These are phyloP conservation scores for Parasteatoda tepidariorum DNA, from an alignment of 1,140 invertebrate genomes.

Conservation along the genomic window DNA sequence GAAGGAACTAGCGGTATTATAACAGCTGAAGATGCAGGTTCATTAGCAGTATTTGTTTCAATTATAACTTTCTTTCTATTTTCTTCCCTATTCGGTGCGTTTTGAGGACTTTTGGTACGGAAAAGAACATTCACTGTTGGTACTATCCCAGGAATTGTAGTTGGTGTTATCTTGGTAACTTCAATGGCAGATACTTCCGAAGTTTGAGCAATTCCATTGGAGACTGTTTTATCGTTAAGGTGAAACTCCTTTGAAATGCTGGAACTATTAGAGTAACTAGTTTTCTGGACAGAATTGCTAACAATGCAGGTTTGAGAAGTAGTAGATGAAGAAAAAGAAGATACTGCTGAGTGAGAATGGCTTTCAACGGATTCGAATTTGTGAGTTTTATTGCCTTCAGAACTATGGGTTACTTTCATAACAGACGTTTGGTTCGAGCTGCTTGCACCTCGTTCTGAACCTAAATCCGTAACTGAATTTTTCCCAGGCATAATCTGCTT, in stretches of 20 bases:
- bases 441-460: not conserved
- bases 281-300: not conserved
- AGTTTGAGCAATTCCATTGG: conserved; percentile 8
- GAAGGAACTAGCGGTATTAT: not conserved
- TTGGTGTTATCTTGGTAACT: conserved; percentile 31
- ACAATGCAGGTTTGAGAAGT: conserved; percentile 10
- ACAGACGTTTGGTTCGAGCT: not conserved
- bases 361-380: not conserved
- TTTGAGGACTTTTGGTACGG: conserved; percentile 40
- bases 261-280: not conserved
- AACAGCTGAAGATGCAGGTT: conserved; percentile 31
- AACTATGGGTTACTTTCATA: too few relatives aligned
- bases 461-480: not conserved
- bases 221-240: not conserved
- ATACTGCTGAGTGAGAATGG: not conserved
- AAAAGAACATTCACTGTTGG: conserved; percentile 45
- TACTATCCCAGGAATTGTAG: conserved; percentile 18
- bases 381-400: not conserved
- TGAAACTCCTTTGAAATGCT: too few relatives aligned
- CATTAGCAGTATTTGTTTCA: conserved; percentile 11
- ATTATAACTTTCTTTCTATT: conserved; percentile 52
- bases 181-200: conserved; percentile 25
- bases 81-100: conserved; percentile 7
- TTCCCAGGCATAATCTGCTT: not conserved
- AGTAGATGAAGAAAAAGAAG: not conserved